Evolutionary conservation across 2,888 invertebrate species (phyloP).

Genomic region (Drosophila antonietae): DNA sequence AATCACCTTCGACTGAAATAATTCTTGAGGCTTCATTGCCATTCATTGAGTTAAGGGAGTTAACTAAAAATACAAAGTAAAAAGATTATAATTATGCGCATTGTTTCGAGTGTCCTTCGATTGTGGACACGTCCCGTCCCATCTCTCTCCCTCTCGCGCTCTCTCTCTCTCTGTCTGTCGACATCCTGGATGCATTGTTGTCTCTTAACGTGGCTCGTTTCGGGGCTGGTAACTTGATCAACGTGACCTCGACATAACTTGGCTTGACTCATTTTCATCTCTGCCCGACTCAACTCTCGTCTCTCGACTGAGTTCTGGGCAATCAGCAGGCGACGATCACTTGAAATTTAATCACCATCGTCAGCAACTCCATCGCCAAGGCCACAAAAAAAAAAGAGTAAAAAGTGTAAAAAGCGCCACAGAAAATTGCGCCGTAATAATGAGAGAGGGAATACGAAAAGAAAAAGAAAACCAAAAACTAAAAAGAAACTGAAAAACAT

Average conservation of each 20-base stretch:
- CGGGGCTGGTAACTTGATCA: slow-evolving; percentile 69
- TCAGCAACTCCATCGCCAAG: slow-evolving; percentile 52
- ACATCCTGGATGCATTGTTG: slow-evolving; percentile 22
- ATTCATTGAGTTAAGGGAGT: not conserved
- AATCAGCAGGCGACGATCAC: slow-evolving; percentile 53
- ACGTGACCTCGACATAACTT: slow-evolving; percentile 72
- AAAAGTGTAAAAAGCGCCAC: slow-evolving; percentile 1
- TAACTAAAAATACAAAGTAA: not conserved
- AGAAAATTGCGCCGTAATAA: slow-evolving; percentile 22
- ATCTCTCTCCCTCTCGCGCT: not conserved
- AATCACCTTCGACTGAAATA: not conserved
- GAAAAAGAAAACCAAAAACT: not conserved
- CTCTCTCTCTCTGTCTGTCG: not conserved
- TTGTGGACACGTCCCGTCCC: slow-evolving; percentile 27
- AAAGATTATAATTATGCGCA: slow-evolving; percentile 34
- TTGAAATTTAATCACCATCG: slow-evolving; percentile 60
- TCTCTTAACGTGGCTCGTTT: slow-evolving; percentile 41
- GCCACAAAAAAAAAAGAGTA: slow-evolving; percentile 13
- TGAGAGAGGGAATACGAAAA: slow-evolving; percentile 21
- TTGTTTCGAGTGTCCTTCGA: slow-evolving; percentile 51
- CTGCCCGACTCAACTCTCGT: slow-evolving; percentile 13
- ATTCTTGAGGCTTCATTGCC: not conserved
- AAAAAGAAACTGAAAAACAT: not conserved
- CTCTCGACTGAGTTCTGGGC: slow-evolving; percentile 44
- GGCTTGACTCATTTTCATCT: slow-evolving; percentile 52